Percentiles rank a stretch among this genome's conserved stretches.
Conservation (phyloP, 2,113 vertebrate species). For the Maccullochella peelii region DNA sequence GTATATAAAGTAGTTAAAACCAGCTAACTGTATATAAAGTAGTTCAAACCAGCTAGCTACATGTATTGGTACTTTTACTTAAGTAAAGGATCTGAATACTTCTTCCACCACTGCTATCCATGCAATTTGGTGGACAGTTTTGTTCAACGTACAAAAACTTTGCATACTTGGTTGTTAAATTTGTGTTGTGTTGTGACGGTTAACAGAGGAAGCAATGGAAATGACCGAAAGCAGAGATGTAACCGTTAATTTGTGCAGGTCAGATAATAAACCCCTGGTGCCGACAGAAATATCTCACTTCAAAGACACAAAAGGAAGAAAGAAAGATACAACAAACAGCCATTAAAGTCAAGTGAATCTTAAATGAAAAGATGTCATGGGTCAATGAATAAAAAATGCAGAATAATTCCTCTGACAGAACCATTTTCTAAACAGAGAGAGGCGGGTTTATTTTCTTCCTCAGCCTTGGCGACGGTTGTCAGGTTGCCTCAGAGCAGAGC, state of each 20-base stretch:
- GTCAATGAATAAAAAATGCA: background rate
- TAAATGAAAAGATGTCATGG: background rate
- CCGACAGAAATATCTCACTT: background rate
- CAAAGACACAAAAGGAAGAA: background rate
- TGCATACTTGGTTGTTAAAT: background rate
- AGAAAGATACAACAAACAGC: background rate
- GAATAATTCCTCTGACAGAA: background rate
- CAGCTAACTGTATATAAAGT: no score
- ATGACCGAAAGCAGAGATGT: background rate
- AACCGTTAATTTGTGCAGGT: background rate
- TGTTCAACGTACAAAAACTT: background rate
- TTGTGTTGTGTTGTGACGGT: background rate
- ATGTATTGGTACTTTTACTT: no score
- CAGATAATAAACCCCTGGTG: background rate
- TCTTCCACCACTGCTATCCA: background rate
- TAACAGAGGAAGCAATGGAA: background rate
- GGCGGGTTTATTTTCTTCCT: background rate
- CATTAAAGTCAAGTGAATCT: background rate
- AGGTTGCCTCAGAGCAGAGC: constrained; percentile 32
- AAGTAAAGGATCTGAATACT: background rate
- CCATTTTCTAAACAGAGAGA: background rate
- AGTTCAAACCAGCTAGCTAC: no score
- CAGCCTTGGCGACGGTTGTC: constrained; percentile 33
- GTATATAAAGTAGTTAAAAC: no score
- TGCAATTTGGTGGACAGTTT: background rate